These are phyloP conservation scores for Parapsyche elsis DNA, from an alignment of 1,140 invertebrate species.

Conservation along the genomic window DNA sequence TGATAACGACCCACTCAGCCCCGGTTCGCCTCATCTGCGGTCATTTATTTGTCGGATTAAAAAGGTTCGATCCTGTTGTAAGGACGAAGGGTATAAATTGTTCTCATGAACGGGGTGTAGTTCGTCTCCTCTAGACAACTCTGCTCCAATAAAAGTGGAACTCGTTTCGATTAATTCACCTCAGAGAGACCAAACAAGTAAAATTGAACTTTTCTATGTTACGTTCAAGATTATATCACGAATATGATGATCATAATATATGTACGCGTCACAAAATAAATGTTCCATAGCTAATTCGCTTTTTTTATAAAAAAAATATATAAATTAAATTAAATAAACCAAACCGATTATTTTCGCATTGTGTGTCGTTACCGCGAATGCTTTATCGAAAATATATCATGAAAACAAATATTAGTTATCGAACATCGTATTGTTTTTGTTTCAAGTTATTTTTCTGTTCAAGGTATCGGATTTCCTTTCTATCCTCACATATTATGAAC, in stretches of 20 bases:
- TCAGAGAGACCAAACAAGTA: too few relatives aligned
- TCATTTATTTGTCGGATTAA: conserved; percentile 18
- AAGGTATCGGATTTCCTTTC: not conserved
- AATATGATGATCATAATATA: too few relatives aligned
- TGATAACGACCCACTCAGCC: conserved; percentile 24
- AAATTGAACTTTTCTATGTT: not conserved
- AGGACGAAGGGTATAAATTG: too few relatives aligned
- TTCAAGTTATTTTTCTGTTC: not conserved
- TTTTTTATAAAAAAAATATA: too few relatives aligned
- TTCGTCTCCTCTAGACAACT: too few relatives aligned
- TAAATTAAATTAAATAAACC: too few relatives aligned
- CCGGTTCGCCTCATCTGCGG: not conserved
- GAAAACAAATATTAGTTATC: conserved; percentile 1
- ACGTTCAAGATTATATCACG: too few relatives aligned
- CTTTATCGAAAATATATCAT: not conserved
- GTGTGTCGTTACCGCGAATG: not conserved
- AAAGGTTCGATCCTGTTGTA: conserved; percentile 9
- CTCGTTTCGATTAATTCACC: too few relatives aligned
- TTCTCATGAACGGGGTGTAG: too few relatives aligned
- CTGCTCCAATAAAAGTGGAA: too few relatives aligned
- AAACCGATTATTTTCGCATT: conserved; percentile 3
- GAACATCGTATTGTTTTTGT: conserved; percentile 23
- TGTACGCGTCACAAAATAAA: too few relatives aligned
- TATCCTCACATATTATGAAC: not conserved
- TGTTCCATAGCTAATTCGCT: too few relatives aligned